Percentiles rank a stretch among this genome's conserved stretches.
Evolutionary conservation across 2,888 invertebrate genomes (phyloP).

Genomic region (Tupiocoris notatus): DNA sequence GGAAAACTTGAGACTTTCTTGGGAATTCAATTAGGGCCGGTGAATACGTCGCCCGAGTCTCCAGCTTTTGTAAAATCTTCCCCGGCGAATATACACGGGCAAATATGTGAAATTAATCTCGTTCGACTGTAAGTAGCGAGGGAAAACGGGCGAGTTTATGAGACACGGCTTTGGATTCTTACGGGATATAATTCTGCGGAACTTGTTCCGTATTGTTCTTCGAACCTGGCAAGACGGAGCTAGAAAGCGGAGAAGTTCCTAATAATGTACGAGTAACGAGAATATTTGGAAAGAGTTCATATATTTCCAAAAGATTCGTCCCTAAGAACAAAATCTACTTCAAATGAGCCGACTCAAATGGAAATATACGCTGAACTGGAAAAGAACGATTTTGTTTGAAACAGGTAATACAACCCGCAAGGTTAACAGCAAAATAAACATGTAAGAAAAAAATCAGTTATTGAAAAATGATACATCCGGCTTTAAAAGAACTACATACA

Average conservation of each 20-base stretch:
- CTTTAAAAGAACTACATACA: no score
- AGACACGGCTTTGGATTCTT: neutral
- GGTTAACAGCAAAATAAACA: no score
- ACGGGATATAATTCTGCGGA: neutral
- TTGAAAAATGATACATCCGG: no score
- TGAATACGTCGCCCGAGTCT: neutral
- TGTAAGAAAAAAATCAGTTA: no score
- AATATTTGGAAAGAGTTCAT: neutral
- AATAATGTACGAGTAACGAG: neutral
- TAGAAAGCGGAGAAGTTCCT: neutral
- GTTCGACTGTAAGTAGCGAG: neutral
- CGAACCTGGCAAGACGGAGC: neutral
- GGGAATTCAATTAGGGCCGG: neutral
- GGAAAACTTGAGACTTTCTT: neutral
- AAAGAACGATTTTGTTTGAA: no score
- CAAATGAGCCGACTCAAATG: no score
- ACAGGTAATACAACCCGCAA: no score
- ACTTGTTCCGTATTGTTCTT: neutral
- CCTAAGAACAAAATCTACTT: no score
- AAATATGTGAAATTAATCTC: neutral
- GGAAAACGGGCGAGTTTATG: neutral
- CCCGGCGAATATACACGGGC: neutral
- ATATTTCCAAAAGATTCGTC: no score
- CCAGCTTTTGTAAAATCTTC: neutral
- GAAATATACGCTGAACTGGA: no score